A percentile compares a stretch with the other conserved stretches of the same genome.
phyloP scores from a whole-genome alignment of 2,888 invertebrate species.

The Dioctria linearis region DNA sequence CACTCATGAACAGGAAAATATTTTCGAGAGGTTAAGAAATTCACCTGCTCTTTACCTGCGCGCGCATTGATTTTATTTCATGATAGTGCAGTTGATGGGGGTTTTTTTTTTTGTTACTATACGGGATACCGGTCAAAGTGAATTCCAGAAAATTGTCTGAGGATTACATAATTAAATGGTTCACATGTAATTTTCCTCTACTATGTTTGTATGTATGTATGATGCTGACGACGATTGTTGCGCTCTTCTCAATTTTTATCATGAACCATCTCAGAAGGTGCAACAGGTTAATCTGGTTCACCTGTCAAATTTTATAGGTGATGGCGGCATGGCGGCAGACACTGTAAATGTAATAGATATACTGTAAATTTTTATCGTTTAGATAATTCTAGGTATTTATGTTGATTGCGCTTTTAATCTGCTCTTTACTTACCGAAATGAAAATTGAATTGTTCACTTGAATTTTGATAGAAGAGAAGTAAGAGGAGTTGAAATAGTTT shows the following conservation, averaged over 20 bases:
- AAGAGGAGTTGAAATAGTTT: no score
- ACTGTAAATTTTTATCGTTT: not conserved
- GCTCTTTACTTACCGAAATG: no score
- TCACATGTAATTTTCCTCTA: constrained; percentile 38
- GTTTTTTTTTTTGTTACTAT: constrained; percentile 21
- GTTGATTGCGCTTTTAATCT: no score
- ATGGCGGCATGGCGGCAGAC: not conserved
- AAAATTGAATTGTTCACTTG: no score
- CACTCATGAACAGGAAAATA: not conserved
- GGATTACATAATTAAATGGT: constrained; percentile 52
- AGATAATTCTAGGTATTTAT: constrained; percentile 5
- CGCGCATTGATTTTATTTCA: constrained; percentile 34
- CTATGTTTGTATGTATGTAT: no score
- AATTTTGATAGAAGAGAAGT: no score
- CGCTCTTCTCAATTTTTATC: constrained; percentile 4
- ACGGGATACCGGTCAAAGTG: constrained; percentile 7
- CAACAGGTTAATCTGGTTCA: constrained; percentile 50
- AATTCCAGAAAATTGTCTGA: constrained; percentile 37
- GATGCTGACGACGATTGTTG: not conserved
- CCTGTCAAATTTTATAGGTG: constrained; percentile 49
- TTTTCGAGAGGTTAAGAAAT: not conserved
- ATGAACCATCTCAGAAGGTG: constrained; percentile 21
- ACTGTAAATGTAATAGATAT: not conserved
- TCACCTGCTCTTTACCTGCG: constrained; percentile 52
- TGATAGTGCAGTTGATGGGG: not conserved